Base-by-base conservation (phyloP, 2,797 vertebrate genomes). In the Thaleichthys pacificus region DNA sequence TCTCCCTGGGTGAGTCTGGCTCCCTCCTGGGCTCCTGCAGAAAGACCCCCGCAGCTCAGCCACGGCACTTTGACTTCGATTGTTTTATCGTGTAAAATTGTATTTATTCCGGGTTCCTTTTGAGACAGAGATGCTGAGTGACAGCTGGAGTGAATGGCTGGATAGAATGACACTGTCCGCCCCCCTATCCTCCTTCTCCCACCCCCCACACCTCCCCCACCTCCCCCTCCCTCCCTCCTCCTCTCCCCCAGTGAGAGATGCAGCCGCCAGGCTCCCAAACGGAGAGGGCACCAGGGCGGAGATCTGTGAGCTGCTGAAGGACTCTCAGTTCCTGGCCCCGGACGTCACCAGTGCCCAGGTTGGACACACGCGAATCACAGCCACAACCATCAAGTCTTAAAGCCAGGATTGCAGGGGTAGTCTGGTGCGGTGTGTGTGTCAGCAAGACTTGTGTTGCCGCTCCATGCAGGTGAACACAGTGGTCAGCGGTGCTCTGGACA, bases 301-400 rank as follows among this genome's bases (percentile, higher is more conserved):
- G 86, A 99, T 99, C 82, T 99, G 98, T 71, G 97, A 99, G 75
- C 91, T 99, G 74, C 91, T 99, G 57, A 99, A 98, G 84, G 97
- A 99, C 84, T 99, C 98, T 0, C 98, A 99, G 86, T 99, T 99
- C 87, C 92, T 99, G 3, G 97, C 97, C 35, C 95, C 98, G 0
- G 97, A 99, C 80, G 98, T 99, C 86, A 99, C 98, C n/a, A 98
- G 97, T 77, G 96, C 97, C 82, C 98, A 99, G 89, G 98, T 98
- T 69, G 74, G 83, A 69, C 42, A 47, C 3, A 14, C 42, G 12
- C 2, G 42, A 47, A 14, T 14, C 42, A 47, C 42, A 47, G 11
- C 2, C 42, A 14, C 42, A 47, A 14, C 12, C 3, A 47, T 47
- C 42, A 47, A 14, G 42, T 47, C 11, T 47, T 47, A 47, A 1